Conservation (phyloP, 35 echinoderm and acorn worm species). For the Apostichopus parvimensis region DNA sequence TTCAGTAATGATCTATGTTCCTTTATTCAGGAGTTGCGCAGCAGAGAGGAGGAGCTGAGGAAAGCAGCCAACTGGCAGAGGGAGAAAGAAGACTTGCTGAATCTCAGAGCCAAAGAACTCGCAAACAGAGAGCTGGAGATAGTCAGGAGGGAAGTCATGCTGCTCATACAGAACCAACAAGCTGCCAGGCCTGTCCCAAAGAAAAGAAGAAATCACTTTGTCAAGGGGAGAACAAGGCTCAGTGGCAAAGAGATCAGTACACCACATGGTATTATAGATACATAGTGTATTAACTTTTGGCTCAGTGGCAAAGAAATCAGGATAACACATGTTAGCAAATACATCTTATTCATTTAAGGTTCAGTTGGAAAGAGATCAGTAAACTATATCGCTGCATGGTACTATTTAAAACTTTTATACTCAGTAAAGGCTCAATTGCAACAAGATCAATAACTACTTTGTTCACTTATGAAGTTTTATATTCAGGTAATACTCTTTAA, state of each 20-base stretch:
- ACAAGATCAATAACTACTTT: too few relatives aligned
- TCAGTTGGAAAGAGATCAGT: too few relatives aligned
- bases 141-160: slow-evolving; percentile 80
- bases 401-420: too few relatives aligned
- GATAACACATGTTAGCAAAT: too few relatives aligned
- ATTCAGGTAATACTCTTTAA: too few relatives aligned
- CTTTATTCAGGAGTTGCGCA: slow-evolving; percentile 78
- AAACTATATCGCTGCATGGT: too few relatives aligned
- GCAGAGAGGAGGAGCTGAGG: slow-evolving; percentile 91
- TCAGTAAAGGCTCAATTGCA: too few relatives aligned
- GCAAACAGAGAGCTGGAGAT: slow-evolving; percentile 92
- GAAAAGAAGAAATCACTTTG: slow-evolving; percentile 72
- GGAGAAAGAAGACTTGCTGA: slow-evolving; percentile 73
- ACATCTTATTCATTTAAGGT: too few relatives aligned
- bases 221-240: slow-evolving; percentile 66
- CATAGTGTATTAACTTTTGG: too few relatives aligned
- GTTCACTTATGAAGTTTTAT: too few relatives aligned
- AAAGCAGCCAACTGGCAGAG: slow-evolving; percentile 72
- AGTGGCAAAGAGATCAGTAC: slow-evolving; percentile 91
- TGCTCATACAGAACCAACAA: slow-evolving; percentile 85
- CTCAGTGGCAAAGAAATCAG: too few relatives aligned
- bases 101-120: slow-evolving; percentile 88
- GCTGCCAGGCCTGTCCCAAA: slow-evolving; percentile 80
- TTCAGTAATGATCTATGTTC: background rate
- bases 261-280: slow-evolving; percentile 59